Percentiles rank a stretch among this genome's conserved stretches.
Conservation (phyloP, 2,797 vertebrate species). For the Thalassophryne amazonica region DNA sequence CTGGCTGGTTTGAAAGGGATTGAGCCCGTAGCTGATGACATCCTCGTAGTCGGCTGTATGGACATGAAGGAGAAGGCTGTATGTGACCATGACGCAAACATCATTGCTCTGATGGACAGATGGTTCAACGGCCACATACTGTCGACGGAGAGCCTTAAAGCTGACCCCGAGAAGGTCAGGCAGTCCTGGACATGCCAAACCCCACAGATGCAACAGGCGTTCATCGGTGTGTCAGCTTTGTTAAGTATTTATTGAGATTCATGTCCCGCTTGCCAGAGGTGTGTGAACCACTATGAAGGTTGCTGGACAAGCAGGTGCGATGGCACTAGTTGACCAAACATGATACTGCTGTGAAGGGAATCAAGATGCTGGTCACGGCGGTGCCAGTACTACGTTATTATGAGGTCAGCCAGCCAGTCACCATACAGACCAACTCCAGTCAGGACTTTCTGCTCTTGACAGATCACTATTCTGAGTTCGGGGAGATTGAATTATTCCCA, state of each 20-base stretch:
- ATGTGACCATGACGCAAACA: too few relatives aligned
- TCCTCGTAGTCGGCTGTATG: too few relatives aligned
- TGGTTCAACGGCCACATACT: background rate
- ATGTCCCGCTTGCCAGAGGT: background rate
- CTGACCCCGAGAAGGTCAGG: background rate
- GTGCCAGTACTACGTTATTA: background rate
- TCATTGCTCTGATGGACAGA: too few relatives aligned
- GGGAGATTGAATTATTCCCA: too few relatives aligned
- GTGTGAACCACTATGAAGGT: background rate
- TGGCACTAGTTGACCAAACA: background rate
- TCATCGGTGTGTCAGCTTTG: background rate
- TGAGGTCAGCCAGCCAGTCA: too few relatives aligned
- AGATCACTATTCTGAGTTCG: too few relatives aligned
- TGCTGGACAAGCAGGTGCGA: background rate
- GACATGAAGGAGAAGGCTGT: too few relatives aligned
- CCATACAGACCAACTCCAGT: background rate
- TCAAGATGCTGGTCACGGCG: background rate
- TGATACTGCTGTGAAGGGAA: background rate
- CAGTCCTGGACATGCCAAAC: background rate
- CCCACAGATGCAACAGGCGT: background rate
- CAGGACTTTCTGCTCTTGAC: too few relatives aligned
- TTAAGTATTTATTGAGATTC: background rate
- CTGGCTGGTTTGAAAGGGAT: too few relatives aligned
- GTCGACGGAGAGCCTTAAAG: background rate
- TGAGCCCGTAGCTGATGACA: too few relatives aligned